Base-by-base conservation (phyloP, 2,888 invertebrate species). In the Mamestra brassicae region DNA sequence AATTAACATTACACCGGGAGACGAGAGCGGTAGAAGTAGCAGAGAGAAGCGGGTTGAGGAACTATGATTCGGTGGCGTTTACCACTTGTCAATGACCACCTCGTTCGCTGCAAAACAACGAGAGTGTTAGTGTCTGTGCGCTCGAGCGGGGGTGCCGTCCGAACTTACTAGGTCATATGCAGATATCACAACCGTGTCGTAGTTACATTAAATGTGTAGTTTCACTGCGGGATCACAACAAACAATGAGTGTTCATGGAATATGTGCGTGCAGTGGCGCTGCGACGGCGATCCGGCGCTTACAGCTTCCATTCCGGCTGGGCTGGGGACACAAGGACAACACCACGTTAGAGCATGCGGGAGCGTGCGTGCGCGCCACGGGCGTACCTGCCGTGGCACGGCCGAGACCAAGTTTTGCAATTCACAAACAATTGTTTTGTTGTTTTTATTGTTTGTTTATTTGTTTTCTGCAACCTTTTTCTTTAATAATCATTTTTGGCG, bases 11-110 rank as follows among this genome's bases (percentile, higher is more conserved):
- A 91, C 89, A 92, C 89, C 92, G 90, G 92, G 92, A 93, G 93
- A 92, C 94, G 94, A 93, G 93, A 93, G 95, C 94, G 93, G 93
- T 93, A 92, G 93, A 92, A 93, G 94, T 92, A 92, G 94, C 93
- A 93, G 93, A 95, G 94, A 95, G 95, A 94, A 94, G 96, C 95
- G 93, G 95, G 89, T 76, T 93, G 95, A 95, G 95, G 95, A 94
- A 95, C 95, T 95, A 94, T 92, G 94, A 91, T 90, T 90, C 92
- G 93, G 95, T 96, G 95, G 95, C 92, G 94, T 93, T 96, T 97
- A 97, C 97, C 97, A 97, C 97, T 97, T 97, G 97, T 97, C 97
- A 97, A 97, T 93, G 96, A 98, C 97, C 96, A 95, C 96, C 93
- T 98, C 98, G 97, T 97, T 97, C 97, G 97, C 98, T 98, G 97